phyloP scores from a whole-genome alignment of 2,888 invertebrate genomes.

The Thecophora atra region DNA sequence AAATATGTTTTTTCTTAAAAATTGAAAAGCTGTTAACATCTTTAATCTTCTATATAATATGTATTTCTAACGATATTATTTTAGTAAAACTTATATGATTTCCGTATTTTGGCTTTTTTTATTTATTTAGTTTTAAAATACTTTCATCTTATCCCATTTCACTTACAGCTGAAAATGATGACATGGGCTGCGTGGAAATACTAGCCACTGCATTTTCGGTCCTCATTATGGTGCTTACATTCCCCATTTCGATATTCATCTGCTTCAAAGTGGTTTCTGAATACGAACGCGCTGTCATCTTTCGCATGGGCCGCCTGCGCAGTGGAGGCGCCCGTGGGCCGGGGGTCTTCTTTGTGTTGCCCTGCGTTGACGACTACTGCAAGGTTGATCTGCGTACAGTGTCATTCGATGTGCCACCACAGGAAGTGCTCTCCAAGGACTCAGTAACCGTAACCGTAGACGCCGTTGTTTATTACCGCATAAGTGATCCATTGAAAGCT shows the following conservation, averaged over 20 bases:
- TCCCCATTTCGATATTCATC: constrained; percentile 85
- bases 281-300: constrained; percentile 89
- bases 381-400: constrained; percentile 93
- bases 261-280: constrained; percentile 90
- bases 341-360: constrained; percentile 93
- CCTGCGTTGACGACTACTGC: constrained; percentile 92
- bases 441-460: constrained; percentile 95
- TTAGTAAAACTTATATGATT: too few species aligned
- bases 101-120: too few species aligned
- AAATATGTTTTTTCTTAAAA: too few species aligned
- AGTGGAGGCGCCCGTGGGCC: constrained; percentile 68
- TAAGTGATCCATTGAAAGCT: constrained; percentile 81
- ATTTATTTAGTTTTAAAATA: too few species aligned
- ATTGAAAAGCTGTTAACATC: too few species aligned
- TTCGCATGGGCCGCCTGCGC: constrained; percentile 82
- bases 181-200: constrained; percentile 78
- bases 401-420: constrained; percentile 95
- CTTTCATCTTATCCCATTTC: too few species aligned
- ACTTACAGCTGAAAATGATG: constrained; percentile 69
- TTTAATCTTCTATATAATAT: too few species aligned
- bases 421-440: constrained; percentile 95
- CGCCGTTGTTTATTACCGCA: constrained; percentile 86
- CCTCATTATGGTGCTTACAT: constrained; percentile 77
- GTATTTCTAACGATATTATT: too few species aligned
- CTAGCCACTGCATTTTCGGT: constrained; percentile 78